These are phyloP conservation scores for Daktulosphaira vitifoliae DNA, from an alignment of 1,140 invertebrate genomes.

Conservation along the genomic window DNA sequence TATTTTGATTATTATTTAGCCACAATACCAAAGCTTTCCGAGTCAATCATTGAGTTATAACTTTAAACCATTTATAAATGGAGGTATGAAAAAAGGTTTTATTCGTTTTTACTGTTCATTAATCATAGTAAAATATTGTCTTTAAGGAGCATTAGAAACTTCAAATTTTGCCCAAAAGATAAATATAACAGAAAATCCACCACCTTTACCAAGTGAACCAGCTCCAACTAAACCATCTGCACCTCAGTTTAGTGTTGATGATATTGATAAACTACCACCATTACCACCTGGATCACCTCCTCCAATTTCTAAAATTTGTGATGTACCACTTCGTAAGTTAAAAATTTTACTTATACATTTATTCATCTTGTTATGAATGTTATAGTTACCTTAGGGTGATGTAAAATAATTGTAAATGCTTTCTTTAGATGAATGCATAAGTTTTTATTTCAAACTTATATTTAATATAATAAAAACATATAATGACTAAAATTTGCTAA, in stretches of 20 bases:
- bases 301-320: conserved; percentile 1
- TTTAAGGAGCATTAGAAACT: neutral
- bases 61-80: conserved; percentile 21
- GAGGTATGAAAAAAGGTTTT: no score
- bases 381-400: no score
- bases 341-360: neutral
- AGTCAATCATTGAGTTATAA: conserved; percentile 10
- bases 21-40: conserved; percentile 13
- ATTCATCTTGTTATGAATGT: no score
- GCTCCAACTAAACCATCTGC: neutral
- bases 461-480: no score
- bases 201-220: neutral
- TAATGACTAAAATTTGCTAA: no score
- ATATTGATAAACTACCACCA: conserved; percentile 28
- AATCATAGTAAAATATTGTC: no score
- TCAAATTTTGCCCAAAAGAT: neutral
- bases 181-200: neutral
- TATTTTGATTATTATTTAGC: neutral
- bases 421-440: no score
- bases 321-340: conserved; percentile 24
- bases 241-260: conserved; percentile 8
- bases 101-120: no score
- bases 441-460: no score
- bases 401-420: no score
- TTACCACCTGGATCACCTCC: conserved; percentile 24